Conservation (phyloP, 2,797 vertebrate species). For the Nyctalus aviator region DNA sequence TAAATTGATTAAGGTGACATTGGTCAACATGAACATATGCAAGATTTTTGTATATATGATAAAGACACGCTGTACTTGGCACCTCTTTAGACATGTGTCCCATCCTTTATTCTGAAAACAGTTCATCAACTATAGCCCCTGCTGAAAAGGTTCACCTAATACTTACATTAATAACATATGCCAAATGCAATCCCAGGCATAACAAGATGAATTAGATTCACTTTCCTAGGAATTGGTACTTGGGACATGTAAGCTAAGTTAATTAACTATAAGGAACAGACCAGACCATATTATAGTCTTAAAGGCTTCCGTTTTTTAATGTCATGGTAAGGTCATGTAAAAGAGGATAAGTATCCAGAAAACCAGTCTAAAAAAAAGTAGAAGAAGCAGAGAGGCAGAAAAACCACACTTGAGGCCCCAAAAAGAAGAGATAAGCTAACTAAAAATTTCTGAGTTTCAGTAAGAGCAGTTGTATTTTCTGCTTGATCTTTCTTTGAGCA, state of each 20-base stretch:
- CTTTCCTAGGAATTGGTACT: slow-evolving; percentile 24
- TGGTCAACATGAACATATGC: background rate
- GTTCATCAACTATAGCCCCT: background rate
- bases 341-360: background rate
- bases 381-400: background rate
- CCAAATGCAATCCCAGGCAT: background rate
- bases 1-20: no score
- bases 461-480: background rate
- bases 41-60: background rate
- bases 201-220: background rate
- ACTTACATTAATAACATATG: slow-evolving; percentile 13
- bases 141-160: background rate
- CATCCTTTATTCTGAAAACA: slow-evolving; percentile 11
- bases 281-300: background rate
- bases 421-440: background rate
- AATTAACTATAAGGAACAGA: background rate
- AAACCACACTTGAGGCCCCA: background rate
- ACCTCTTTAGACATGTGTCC: background rate
- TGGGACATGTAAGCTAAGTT: slow-evolving; percentile 9
- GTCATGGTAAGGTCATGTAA: background rate
- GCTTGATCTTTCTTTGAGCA: background rate
- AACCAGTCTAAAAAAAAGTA: background rate
- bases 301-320: background rate
- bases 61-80: background rate
- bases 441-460: background rate